A percentile compares a stretch with the other conserved stretches of the same genome.
Evolutionary conservation across 2,888 invertebrate genomes (phyloP).

Genomic region (Ophion slaviceki): DNA sequence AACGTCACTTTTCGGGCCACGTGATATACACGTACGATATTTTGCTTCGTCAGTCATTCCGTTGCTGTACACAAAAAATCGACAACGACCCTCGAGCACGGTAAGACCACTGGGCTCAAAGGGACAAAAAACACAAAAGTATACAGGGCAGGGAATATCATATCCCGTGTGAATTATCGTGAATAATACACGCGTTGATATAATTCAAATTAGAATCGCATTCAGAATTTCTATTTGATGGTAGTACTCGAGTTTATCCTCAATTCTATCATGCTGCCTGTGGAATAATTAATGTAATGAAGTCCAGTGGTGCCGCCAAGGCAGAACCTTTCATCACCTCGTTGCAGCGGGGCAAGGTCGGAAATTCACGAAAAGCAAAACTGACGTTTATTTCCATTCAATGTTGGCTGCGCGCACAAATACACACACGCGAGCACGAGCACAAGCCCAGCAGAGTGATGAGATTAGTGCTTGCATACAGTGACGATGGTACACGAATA

Average conservation of each 20-base stretch:
- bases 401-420: constrained; percentile 41
- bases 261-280: not conserved
- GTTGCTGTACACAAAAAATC: too few relatives aligned
- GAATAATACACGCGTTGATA: not conserved
- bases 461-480: not conserved
- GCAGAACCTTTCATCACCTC: constrained; percentile 21
- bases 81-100: too few relatives aligned
- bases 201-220: not conserved
- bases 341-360: not conserved
- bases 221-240: not conserved
- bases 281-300: not conserved
- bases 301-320: not conserved
- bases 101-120: not conserved
- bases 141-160: not conserved
- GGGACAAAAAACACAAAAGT: not conserved
- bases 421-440: constrained; percentile 4
- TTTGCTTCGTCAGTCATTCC: too few relatives aligned
- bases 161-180: not conserved
- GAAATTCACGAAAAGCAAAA: constrained; percentile 23
- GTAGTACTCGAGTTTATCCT: not conserved
- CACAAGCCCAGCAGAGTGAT: not conserved
- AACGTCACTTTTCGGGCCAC: too few relatives aligned
- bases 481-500: constrained; percentile 36
- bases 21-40: too few relatives aligned
- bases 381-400: constrained; percentile 62